Conservation (phyloP, 2,888 invertebrate genomes). For the Notodonta dromedarius region DNA sequence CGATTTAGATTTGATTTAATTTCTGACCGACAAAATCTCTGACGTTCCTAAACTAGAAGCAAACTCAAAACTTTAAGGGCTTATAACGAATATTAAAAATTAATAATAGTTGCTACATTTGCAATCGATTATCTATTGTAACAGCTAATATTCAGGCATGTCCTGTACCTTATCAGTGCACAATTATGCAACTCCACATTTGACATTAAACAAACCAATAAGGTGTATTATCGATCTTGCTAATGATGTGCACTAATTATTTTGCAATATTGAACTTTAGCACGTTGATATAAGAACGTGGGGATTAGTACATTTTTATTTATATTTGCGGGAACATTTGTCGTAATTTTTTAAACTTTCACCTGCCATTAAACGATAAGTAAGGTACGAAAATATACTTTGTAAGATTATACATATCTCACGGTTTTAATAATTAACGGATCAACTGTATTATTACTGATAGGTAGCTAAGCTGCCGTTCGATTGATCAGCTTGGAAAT, state of each 20-base stretch:
- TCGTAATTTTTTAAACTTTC: not conserved
- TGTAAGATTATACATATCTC: not conserved
- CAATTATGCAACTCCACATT: not conserved
- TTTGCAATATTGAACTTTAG: constrained; percentile 1
- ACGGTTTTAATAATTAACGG: not conserved
- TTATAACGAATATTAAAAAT: no score
- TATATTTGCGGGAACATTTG: not conserved
- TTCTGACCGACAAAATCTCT: no score
- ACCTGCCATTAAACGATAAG: not conserved
- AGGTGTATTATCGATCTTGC: constrained; percentile 2
- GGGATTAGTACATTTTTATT: not conserved
- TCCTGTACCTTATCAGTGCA: not conserved
- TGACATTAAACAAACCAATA: not conserved
- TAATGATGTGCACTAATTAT: not conserved
- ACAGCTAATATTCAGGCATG: not conserved
- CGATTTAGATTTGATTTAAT: no score
- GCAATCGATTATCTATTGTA: not conserved
- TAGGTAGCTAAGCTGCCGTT: not conserved
- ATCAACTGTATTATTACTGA: not conserved
- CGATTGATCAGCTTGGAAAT: no score
- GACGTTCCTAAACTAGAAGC: no score
- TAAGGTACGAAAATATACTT: not conserved
- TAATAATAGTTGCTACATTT: no score
- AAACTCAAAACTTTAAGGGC: no score
- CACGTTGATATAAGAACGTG: not conserved